Conservation (phyloP, 64 coral and sea anemone genomes). For the Stichodactyla helianthus region DNA sequence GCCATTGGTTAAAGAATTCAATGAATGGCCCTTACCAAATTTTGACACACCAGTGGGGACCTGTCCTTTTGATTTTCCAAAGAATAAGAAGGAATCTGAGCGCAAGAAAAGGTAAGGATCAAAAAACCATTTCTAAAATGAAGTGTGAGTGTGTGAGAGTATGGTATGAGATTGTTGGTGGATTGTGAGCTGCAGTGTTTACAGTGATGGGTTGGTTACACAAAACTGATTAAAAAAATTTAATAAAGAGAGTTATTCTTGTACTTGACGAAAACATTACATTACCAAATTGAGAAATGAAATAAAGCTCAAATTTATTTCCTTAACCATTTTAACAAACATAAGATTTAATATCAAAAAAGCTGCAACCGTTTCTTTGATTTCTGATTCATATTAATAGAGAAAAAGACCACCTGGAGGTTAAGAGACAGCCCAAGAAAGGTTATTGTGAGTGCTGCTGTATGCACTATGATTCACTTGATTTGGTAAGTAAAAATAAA, state of each 20-base stretch:
- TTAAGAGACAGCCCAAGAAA: constrained; percentile 46
- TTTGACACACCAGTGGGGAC: constrained; percentile 49
- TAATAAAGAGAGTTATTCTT: too few species aligned
- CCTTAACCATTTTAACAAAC: too few species aligned
- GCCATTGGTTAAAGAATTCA: constrained; percentile 83
- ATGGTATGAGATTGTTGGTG: too few species aligned
- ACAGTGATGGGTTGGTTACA: too few species aligned
- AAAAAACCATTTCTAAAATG: neutral
- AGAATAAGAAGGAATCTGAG: constrained; percentile 28
- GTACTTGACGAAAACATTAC: too few species aligned
- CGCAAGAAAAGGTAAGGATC: constrained; percentile 25
- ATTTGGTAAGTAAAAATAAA: constrained; percentile 49
- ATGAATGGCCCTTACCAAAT: constrained; percentile 67
- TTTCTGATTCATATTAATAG: neutral
- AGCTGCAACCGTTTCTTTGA: too few species aligned
- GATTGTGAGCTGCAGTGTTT: too few species aligned
- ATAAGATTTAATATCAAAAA: too few species aligned
- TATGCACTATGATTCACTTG: constrained; percentile 73
- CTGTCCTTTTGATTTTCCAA: constrained; percentile 76
- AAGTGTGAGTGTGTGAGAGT: too few species aligned
- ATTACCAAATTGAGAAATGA: too few species aligned
- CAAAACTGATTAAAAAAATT: too few species aligned
- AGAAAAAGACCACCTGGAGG: constrained; percentile 44
- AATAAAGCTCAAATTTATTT: too few species aligned
- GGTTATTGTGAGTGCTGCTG: constrained; percentile 92